phyloP scores from a whole-genome alignment of 2,888 invertebrate genomes.

The Phasia obesa region DNA sequence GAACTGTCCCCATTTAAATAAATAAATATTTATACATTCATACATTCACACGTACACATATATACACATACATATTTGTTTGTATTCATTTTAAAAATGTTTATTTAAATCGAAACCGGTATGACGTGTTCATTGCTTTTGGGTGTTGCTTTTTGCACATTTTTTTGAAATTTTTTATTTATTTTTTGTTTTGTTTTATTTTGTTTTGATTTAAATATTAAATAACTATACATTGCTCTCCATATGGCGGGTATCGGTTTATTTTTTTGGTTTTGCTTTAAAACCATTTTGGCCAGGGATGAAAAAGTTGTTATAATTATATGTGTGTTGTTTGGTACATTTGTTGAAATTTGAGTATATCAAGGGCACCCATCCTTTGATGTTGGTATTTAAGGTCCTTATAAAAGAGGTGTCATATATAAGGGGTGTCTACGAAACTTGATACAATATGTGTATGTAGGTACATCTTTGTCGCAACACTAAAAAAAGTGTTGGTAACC shows the following conservation, averaged over 20 bases:
- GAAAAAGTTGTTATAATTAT: not conserved
- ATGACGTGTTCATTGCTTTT: conserved; percentile 62
- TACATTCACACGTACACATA: not conserved
- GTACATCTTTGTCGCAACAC: too few relatives aligned
- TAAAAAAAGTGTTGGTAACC: too few relatives aligned
- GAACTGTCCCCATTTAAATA: conserved; percentile 57
- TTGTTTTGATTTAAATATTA: conserved; percentile 2
- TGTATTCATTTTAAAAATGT: conserved; percentile 15
- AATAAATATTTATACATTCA: conserved; percentile 25
- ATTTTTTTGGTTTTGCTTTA: not conserved
- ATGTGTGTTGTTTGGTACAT: too few relatives aligned
- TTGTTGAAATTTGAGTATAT: too few relatives aligned
- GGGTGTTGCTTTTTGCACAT: conserved; percentile 33
- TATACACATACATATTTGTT: not conserved
- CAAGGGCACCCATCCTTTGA: too few relatives aligned
- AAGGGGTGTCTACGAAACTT: too few relatives aligned
- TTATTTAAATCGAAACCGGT: conserved; percentile 66
- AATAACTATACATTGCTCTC: not conserved
- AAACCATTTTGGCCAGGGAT: not conserved
- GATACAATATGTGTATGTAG: too few relatives aligned
- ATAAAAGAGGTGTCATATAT: too few relatives aligned
- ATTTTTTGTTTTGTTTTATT: conserved; percentile 13
- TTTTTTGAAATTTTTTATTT: too few relatives aligned
- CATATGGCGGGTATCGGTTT: not conserved
- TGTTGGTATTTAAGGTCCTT: too few relatives aligned